Percentiles rank a stretch among this genome's conserved stretches.
Conservation (phyloP, 2,888 invertebrate genomes). For the Lycophotia porphyrea region DNA sequence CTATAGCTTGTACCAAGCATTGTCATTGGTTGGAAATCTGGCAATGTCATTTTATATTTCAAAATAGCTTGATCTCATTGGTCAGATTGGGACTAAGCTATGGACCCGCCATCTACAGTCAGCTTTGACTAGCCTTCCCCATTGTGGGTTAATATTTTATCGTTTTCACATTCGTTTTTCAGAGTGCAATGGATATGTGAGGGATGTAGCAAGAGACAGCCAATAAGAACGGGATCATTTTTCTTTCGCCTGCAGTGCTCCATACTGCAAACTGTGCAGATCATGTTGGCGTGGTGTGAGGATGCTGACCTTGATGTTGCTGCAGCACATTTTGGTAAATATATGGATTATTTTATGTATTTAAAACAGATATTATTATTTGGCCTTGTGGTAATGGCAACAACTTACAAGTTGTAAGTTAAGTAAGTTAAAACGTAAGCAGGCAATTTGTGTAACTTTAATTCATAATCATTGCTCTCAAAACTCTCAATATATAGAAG, state of each 20-base stretch:
- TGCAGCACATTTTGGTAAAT: slow-evolving; percentile 89
- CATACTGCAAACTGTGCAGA: slow-evolving; percentile 90
- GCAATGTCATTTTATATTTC: too few species aligned
- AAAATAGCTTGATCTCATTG: too few species aligned
- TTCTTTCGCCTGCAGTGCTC: slow-evolving; percentile 92
- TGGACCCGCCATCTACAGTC: too few species aligned
- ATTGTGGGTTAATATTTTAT: too few species aligned
- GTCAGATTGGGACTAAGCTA: too few species aligned
- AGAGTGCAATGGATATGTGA: slow-evolving; percentile 86
- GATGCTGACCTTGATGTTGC: slow-evolving; percentile 88
- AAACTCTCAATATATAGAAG: background rate
- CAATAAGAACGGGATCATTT: slow-evolving; percentile 88
- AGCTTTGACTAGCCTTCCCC: too few species aligned
- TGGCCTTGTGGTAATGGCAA: background rate
- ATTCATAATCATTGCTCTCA: background rate
- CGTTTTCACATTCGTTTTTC: slow-evolving; percentile 15
- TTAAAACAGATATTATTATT: too few species aligned
- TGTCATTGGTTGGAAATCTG: too few species aligned
- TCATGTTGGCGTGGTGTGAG: slow-evolving; percentile 92
- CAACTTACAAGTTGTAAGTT: background rate
- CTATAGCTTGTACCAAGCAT: too few species aligned
- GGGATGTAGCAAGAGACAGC: slow-evolving; percentile 79
- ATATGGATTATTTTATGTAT: background rate
- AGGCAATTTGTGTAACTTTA: background rate
- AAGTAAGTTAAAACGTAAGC: background rate